phyloP scores from a whole-genome alignment of 1,140 invertebrate species.

The Amyelois transitella region DNA sequence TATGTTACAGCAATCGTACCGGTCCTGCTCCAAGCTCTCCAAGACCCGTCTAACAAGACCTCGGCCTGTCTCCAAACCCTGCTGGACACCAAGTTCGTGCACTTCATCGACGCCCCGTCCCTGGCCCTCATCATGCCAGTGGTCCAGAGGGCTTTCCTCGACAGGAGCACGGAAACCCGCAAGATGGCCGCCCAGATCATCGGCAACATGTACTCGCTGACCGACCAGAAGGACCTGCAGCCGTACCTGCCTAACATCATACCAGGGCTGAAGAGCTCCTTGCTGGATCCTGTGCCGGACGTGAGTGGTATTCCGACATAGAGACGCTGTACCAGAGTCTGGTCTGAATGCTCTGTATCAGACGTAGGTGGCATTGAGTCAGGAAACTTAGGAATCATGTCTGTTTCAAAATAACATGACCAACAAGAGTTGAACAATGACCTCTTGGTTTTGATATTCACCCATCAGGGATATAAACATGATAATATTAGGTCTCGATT shows the following conservation, averaged over 20 bases:
- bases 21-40: slow-evolving; percentile 91
- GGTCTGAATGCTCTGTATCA: no score
- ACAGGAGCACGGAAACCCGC: slow-evolving; percentile 96
- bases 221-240: slow-evolving; percentile 98
- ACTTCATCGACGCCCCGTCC: slow-evolving; percentile 99
- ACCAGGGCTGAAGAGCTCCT: slow-evolving; percentile 95
- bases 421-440: no score
- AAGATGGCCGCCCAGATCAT: slow-evolving; percentile 99
- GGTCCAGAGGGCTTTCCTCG: slow-evolving; percentile 96
- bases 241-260: slow-evolving; percentile 98
- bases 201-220: slow-evolving; percentile 99
- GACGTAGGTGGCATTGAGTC: no score
- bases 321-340: no score
- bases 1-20: slow-evolving; percentile 91
- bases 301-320: slow-evolving; percentile 69
- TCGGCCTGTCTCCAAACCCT: slow-evolving; percentile 93
- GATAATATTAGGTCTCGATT: neutral
- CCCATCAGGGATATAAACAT: no score
- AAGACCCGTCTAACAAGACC: slow-evolving; percentile 98
- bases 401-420: no score
- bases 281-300: slow-evolving; percentile 98
- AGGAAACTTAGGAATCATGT: no score
- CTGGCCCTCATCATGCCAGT: slow-evolving; percentile 99
- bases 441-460: no score
- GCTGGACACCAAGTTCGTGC: slow-evolving; percentile 98